Base-by-base conservation (phyloP, 2,888 invertebrate genomes). In the Philhelius pedissequus region DNA sequence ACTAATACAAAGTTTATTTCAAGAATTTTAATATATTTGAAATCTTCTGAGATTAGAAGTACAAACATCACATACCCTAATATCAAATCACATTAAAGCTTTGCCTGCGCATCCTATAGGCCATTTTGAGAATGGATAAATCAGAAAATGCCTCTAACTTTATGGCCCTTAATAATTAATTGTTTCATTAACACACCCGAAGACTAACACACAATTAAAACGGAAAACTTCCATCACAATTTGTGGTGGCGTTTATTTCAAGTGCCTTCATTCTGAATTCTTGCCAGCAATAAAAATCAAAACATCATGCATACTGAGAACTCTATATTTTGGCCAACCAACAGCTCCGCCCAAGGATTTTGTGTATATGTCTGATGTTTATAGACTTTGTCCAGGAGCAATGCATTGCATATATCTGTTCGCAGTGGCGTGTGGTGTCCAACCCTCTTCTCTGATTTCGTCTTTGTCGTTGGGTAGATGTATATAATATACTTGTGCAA, bases 131-230 rank as follows among this genome's bases (percentile, higher is more conserved):
- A 40, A 62, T 43, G 38, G 38, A 38, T 54, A 35, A 45, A 40
- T 58, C 75, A 56, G 66, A 38, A 75, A 79, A 84, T 84, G 84
- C 79, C 84, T 71, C 48, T 32, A 66, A 66, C 60, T 79, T 84
- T 84, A 79, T 79, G 84, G 71, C 48, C 84, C 75, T 76, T 66
- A 74, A 78, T 84, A 84, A 84, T 84, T 80, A 84, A 84, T 84
- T 66, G 84, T 79, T 79, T 79, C 84, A 80, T 84, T 79, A 84
- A 84, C 84, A 84, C 84, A 75, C 66, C 20, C 75, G 60, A 76
- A 71, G 71, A 75, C 60, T 32, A 56, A 15, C 64, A 84, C 84
- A 66, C 75, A 80, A 79, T 80, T 84, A 48, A 32, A 48, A 79
- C 43, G 66, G 54, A 25, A 40, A 56, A 38, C 60, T 71, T 27